Evolutionary conservation across 2,888 invertebrate species (phyloP), one percentile per base, ranked within the genome.

Genomic region (Gasteruption jaculator): DNA sequence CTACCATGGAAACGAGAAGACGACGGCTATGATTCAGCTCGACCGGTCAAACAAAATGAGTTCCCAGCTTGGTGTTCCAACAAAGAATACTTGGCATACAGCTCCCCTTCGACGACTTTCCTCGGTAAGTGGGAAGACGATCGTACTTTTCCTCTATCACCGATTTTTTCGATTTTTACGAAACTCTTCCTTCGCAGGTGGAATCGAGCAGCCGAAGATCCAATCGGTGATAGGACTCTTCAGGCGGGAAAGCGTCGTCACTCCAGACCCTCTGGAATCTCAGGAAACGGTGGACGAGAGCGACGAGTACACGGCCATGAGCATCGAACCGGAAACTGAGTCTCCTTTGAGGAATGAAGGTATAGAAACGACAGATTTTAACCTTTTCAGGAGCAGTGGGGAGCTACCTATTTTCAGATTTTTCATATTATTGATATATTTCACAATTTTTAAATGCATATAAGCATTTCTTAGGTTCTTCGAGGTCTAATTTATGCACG

Each of bases 1-100:
- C 77, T 93, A 62, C 94, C 94, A 37, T 94, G 94, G 93, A 91
- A 91, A 74, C 81, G 91, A 5, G 81, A 79, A 48, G 87, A 86
- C 58, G 88, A 86, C 60, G n/a, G n/a, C n/a, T 82, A 83, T 39
- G 82, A 82, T 10, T 76, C 77, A 43, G 81, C 81, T 14, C 79
- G 79, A 32, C 74, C 75, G 16, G 58, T 69, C 75, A 81, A 85
- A 58, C 89, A 89, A 65, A 86, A 86, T 29, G 93, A 94, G 71
- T 93, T 93, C 66, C 94, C 94, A 8, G 84, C 91, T 10, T 95
- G 94, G 94, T 92, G 92, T 30, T 88, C 91, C 22, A 94, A 93
- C 71, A 91, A 92, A 68, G 92, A 94, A 63, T 94, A 94, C 67
- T 75, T 92, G 58, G 87, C 90, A 10, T 92, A 92, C 65, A 89